A percentile compares a stretch with the other conserved stretches of the same genome.
These are phyloP conservation scores for Anseranas semipalmata DNA, from an alignment of 2,113 vertebrate genomes.

Conservation along the genomic window DNA sequence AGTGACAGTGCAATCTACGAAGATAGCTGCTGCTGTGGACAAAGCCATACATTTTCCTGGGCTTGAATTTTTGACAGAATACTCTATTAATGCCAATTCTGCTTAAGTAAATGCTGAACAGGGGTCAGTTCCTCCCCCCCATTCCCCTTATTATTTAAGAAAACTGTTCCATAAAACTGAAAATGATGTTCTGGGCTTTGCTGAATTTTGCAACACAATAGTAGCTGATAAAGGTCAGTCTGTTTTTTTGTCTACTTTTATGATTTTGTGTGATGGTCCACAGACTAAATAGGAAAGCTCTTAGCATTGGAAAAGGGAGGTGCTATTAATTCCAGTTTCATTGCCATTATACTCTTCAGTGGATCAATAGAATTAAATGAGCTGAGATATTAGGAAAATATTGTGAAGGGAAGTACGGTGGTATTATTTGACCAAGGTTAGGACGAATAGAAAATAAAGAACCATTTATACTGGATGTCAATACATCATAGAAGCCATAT, in stretches of 20 bases:
- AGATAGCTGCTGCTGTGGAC: slow-evolving; percentile 94
- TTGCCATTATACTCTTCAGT: slow-evolving; percentile 79
- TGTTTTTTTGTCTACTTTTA: slow-evolving; percentile 78
- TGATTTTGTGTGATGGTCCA: slow-evolving; percentile 77
- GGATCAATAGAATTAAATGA: slow-evolving; percentile 84
- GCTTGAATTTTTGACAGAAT: slow-evolving; percentile 87
- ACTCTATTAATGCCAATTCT: slow-evolving; percentile 95
- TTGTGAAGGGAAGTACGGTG: slow-evolving; percentile 77
- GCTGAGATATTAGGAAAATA: slow-evolving; percentile 85
- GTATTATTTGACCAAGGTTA: slow-evolving; percentile 79
- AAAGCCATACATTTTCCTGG: slow-evolving; percentile 91
- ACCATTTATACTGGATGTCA: slow-evolving; percentile 69
- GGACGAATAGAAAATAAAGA: slow-evolving; percentile 78
- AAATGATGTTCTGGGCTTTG: slow-evolving; percentile 78
- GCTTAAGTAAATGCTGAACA: slow-evolving; percentile 89
- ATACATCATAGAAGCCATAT: slow-evolving; percentile 73
- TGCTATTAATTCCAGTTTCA: slow-evolving; percentile 78
- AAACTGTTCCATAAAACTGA: slow-evolving; percentile 78
- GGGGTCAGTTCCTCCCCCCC: slow-evolving; percentile 79
- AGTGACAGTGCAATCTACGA: slow-evolving; percentile 91
- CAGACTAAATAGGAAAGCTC: slow-evolving; percentile 76
- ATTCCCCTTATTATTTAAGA: slow-evolving; percentile 78
- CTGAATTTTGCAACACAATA: slow-evolving; percentile 77
- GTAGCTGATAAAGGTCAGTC: slow-evolving; percentile 76
- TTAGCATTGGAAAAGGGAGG: slow-evolving; percentile 72